Evolutionary conservation across 2,113 vertebrate genomes (phyloP), one percentile per base, ranked within the genome.

Genomic region (Plectropomus leopardus): DNA sequence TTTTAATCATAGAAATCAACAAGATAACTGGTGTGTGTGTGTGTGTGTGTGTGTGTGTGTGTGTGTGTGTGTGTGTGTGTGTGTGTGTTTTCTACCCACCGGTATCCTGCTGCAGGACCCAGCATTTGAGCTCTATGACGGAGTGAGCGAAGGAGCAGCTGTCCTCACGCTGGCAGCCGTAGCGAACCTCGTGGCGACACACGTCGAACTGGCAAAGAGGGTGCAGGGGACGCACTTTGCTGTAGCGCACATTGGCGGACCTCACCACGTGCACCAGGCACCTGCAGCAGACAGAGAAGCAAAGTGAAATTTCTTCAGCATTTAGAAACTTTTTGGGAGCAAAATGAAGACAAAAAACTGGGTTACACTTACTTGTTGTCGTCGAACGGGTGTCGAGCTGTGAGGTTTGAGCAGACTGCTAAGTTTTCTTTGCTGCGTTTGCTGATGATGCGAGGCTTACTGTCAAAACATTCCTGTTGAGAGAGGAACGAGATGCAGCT

Each of bases 61-160:
- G n/a, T n/a, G n/a, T n/a, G n/a, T n/a, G n/a, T 34, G 17, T 21
- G 26, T 32, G 3, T 19, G 67, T n/a, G n/a, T n/a, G n/a, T n/a
- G n/a, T n/a, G n/a, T n/a, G n/a, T n/a, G n/a, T n/a, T n/a, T n/a
- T n/a, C 4, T 44, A 63, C 90, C 2, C 15, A 95, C 98, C 98
- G 40, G 97, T 98, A 89, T 99, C 97, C 76, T 98, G 97, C 93
- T 99, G 98, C 80, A 99, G 95, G 83, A 98, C 95, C 98, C 98
- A 99, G 91, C 98, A 96, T 89, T 97, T 98, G 76, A 99, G 96
- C 88, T 99, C 98, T 2, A 99, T 98, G 87, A 98, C 97, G 11
- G 97, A 99, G 89, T 99, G 98, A 73, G 98, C 98, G 0, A 99
- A 99, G 89, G 98, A 98, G 94, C 98, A 99, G 94, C 97, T 98